phyloP scores from a whole-genome alignment of 2,888 invertebrate species.

The Falcaria lacertinaria region DNA sequence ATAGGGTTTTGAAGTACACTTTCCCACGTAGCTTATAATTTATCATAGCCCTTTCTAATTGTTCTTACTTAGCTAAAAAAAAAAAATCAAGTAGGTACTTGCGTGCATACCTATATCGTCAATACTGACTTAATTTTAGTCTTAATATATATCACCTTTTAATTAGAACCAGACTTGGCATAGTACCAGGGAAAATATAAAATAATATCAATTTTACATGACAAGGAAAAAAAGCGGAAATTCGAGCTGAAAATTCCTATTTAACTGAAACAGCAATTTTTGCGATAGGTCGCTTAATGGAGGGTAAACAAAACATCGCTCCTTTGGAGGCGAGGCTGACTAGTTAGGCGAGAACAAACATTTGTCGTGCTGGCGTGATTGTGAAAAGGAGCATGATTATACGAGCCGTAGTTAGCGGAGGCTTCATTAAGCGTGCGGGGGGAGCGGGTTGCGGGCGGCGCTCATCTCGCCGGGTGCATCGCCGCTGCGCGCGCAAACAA shows the following conservation, averaged over 20 bases:
- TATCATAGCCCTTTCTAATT: too few species aligned
- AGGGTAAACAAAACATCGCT: conserved; percentile 31
- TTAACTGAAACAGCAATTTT: conserved; percentile 1
- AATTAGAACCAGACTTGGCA: too few species aligned
- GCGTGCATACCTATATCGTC: too few species aligned
- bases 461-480: conserved; percentile 75
- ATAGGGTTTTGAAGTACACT: too few species aligned
- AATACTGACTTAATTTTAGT: too few species aligned
- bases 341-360: conserved; percentile 41
- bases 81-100: too few species aligned
- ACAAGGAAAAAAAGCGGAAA: conserved; percentile 1
- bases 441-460: conserved; percentile 22
- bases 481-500: conserved; percentile 78
- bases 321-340: conserved; percentile 25
- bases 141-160: too few species aligned
- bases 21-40: too few species aligned
- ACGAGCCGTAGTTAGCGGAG: conserved; percentile 61
- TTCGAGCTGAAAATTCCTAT: background rate
- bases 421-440: conserved; percentile 60
- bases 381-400: conserved; percentile 67
- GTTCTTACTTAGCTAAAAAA: too few species aligned
- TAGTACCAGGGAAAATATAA: too few species aligned
- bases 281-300: conserved; percentile 16
- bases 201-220: background rate
- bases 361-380: conserved; percentile 55